These are phyloP conservation scores for Halocynthia aurantium DNA, from an alignment of 23 tunicate species.

Conservation along the genomic window DNA sequence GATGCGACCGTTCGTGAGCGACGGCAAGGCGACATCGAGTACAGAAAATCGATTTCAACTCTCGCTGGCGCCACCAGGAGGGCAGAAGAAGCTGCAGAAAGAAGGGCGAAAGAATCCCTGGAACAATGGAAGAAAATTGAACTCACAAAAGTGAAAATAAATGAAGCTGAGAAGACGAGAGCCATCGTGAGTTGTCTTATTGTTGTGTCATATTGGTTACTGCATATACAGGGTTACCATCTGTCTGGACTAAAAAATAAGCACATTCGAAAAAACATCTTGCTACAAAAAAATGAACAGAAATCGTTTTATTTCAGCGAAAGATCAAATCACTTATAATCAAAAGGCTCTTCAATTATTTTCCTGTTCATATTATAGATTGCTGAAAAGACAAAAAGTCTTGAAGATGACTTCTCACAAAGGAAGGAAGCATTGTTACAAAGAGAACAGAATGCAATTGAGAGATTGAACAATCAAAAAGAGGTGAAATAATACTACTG, in stretches of 20 bases:
- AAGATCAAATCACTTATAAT: not conserved
- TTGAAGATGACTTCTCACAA: slow-evolving; percentile 58
- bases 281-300: not conserved
- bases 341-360: not conserved
- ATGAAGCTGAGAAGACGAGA: slow-evolving; percentile 63
- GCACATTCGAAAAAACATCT: not conserved
- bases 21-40: slow-evolving; percentile 25
- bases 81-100: slow-evolving; percentile 78
- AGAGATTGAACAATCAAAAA: slow-evolving; percentile 59
- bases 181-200: slow-evolving; percentile 22
- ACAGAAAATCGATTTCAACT: slow-evolving; percentile 10
- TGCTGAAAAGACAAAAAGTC: slow-evolving; percentile 21
- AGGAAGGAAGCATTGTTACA: slow-evolving; percentile 28
- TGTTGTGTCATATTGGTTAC: not conserved
- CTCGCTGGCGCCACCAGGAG: slow-evolving; percentile 35
- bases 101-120: slow-evolving; percentile 45
- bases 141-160: slow-evolving; percentile 41
- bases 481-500: slow-evolving; percentile 23
- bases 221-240: too few relatives aligned
- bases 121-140: slow-evolving; percentile 86
- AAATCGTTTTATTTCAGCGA: not conserved
- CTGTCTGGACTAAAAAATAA: too few relatives aligned
- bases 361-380: slow-evolving; percentile 25
- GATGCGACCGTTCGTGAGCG: slow-evolving; percentile 21
- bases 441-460: slow-evolving; percentile 68